Base-by-base conservation (phyloP, 2,888 invertebrate genomes). In the Dasysyrphus albostriatus region DNA sequence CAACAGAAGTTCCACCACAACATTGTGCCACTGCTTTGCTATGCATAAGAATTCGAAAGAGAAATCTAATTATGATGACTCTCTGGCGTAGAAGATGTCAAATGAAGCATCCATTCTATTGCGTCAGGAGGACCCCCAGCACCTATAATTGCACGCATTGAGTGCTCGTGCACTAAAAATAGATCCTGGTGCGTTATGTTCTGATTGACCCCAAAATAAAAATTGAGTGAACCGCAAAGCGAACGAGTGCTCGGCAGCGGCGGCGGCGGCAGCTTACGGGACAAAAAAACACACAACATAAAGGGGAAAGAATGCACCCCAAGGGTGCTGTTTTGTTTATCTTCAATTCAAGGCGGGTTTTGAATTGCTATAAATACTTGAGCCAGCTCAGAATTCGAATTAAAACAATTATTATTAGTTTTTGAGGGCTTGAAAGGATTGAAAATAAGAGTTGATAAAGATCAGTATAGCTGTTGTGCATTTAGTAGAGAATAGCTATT, bases 71-170 rank as follows among this genome's bases (percentile, higher is more conserved):
- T 78, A 79, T 78, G 78, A 63, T 54, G 58, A 87, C 39, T 78
- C 82, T 78, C 51, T 65, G 56, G 49, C 65, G 82, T 77, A 78
- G 83, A 87, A 67, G 82, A 79, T 87, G 82, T 87, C 82, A 87
- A 87, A 83, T 79, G 82, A 75, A 79, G 87, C 83, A 87, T 87
- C 67, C 72, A 75, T 83, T 82, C 87, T 82, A 87, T 87, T 87
- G 78, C 87, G 42, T 79, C 87, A 78, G 82, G 78, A 87, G 75
- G 87, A 87, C 87, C 87, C 87, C 87, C 87, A 87, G 87, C 87
- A 87, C 87, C 82, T 82, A 79, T 7, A 32, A 32, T 70, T 65
- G 54, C 47, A 44, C 39, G 59, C 59, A 73, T 70, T 74, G 63
- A 65, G 79, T 80, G 59, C 65, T 65, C 7, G 9, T 56, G 14